These are phyloP conservation scores for Laothoe populi DNA, from an alignment of 2,888 invertebrate species.

Conservation along the genomic window DNA sequence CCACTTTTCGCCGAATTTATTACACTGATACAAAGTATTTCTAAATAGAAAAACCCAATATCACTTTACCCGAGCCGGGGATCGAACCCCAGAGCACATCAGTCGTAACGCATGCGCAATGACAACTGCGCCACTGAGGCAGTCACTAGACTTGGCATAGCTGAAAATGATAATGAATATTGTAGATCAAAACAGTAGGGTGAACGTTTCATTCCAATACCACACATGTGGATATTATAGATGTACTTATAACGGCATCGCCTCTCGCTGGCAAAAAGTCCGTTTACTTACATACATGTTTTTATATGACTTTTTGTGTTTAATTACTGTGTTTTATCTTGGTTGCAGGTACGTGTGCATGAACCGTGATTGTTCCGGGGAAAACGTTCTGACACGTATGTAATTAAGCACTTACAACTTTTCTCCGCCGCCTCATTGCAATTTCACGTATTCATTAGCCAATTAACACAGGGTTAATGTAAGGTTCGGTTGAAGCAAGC, in stretches of 20 bases:
- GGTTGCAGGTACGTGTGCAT: conserved; percentile 42
- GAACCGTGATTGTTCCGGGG: conserved; percentile 21
- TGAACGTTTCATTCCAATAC: background rate
- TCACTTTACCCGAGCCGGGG: too few relatives aligned
- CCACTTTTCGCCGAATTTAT: too few relatives aligned
- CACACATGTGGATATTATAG: background rate
- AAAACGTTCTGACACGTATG: conserved; percentile 27
- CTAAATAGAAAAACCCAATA: too few relatives aligned
- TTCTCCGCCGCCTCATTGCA: conserved; percentile 22
- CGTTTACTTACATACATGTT: conserved; percentile 30
- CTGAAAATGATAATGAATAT: background rate
- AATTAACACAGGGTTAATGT: conserved; percentile 19
- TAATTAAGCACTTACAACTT: conserved; percentile 27
- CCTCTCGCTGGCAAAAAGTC: background rate
- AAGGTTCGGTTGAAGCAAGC: conserved; percentile 8
- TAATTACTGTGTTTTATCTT: conserved; percentile 47
- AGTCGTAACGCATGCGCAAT: too few relatives aligned
- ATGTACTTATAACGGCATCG: background rate
- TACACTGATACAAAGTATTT: too few relatives aligned
- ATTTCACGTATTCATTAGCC: conserved; percentile 24
- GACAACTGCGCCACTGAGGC: too few relatives aligned
- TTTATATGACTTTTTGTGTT: conserved; percentile 44
- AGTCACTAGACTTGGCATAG: too few relatives aligned
- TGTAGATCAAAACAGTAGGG: background rate
- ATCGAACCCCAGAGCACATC: too few relatives aligned